Evolutionary conservation across 2,113 vertebrate species (phyloP), one percentile per base, ranked within the genome.

Genomic region (Stercorarius parasiticus): DNA sequence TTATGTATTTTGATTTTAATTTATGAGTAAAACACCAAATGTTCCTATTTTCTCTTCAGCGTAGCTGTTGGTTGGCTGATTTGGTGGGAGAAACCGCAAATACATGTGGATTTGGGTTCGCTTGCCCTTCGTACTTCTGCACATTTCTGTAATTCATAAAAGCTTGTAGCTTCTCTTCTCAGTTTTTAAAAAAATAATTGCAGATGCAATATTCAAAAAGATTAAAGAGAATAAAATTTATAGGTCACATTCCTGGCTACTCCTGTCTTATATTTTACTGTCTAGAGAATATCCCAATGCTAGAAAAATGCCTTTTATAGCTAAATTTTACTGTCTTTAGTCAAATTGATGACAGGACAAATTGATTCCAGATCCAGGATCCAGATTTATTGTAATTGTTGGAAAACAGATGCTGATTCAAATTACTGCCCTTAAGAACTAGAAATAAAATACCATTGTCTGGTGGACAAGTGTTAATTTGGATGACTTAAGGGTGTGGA

Each of bases 351-450:
- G 20, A 58, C 53, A 88, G 32, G 69, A 58, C 74, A 94, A 89
- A 87, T 82, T 58, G 45, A 94, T 82, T 95, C 84, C 84, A 80
- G 73, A 76, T 49, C 29, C 1, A 11, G 56, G 77, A 87, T 91
- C 78, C 81, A 82, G 86, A 47, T 90, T 85, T 93, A 59, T 29
- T 85, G 16, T 79, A 71, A 76, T 56, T 93, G 70, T 95, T 94
- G 89, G 66, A 85, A 93, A 95, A 90, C 45, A 87, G 62, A 93
- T 71, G 50, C 73, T 77, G 30, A 38, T 96, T 93, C 53, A 93
- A 61, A 83, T 82, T 72, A n/a, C 45, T 64, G 15, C 32, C 20
- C 82, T 93, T 93, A 79, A 89, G 38, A 85, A 29, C 61, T 34
- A 43, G 80, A 86, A 91, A 65, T 74, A 88, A 92, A 91, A 82